Evolutionary conservation across 2,113 vertebrate species (phyloP).

Genomic region (Cochlearius cochlearius): DNA sequence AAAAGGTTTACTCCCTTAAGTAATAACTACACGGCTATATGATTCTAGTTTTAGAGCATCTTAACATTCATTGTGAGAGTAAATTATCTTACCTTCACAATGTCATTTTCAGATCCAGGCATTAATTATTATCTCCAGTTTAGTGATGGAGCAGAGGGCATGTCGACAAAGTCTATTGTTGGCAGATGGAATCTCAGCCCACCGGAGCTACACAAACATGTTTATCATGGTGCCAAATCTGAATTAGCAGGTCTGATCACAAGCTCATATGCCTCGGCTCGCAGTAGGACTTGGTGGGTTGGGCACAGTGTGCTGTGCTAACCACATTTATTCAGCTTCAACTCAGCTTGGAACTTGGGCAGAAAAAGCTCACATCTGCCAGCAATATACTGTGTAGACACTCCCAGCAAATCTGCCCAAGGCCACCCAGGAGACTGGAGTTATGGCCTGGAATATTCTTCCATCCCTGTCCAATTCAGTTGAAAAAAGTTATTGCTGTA

Average conservation of each 20-base stretch:
- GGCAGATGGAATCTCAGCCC: constrained; percentile 11
- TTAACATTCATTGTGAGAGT: neutral
- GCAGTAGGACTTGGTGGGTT: neutral
- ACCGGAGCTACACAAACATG: neutral
- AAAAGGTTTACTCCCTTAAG: neutral
- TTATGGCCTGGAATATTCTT: neutral
- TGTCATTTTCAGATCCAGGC: neutral
- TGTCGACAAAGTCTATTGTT: neutral
- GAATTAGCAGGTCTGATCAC: neutral
- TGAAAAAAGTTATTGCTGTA: neutral
- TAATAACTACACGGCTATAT: neutral
- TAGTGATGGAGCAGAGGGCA: neutral
- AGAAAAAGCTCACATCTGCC: neutral
- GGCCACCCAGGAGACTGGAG: neutral
- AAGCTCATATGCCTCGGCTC: neutral
- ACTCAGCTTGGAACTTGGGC: neutral
- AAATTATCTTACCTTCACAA: neutral
- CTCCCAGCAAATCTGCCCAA: neutral
- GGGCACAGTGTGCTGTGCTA: neutral
- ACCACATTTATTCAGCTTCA: neutral
- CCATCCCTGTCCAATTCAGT: neutral
- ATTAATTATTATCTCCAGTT: neutral
- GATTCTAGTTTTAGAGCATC: neutral
- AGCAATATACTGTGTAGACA: neutral
- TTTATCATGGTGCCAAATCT: neutral